Evolutionary conservation across 1,140 invertebrate species (phyloP), one percentile per base, ranked within the genome.

Genomic region (Microplitis demolitor): DNA sequence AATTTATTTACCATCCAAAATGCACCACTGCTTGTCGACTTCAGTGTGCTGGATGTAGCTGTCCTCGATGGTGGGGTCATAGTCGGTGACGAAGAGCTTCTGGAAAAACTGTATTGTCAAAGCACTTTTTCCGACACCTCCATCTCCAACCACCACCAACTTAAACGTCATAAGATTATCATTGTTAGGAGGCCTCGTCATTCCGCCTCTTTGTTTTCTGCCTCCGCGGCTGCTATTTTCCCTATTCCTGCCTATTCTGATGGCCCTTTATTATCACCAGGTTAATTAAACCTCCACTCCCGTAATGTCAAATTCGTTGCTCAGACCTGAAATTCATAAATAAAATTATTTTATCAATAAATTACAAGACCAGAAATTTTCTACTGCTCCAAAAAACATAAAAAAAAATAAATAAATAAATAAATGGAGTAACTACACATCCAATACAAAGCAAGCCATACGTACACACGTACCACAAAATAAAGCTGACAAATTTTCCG

Each of bases 21-120:
- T 93, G 83, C 96, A 97, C 92, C 94, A 95, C 77, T 95, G 91
- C 13, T 95, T 95, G 85, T 98, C 96, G 14, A 98, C 93, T 85
- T 97, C 95, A 1, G 94, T 95, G 82, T 98, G 96, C 81, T 96
- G 94, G 74, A 95, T 93, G 83, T 96, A 96, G 76, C 93, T 94
- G 80, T 97, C 95, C 84, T 97, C 95, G 73, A 96, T 97, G 13
- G 95, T 97, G 0, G 95, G 95, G 86, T 96, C 95, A 81, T 96
- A 96, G 82, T 96, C 95, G 4, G 94, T 95, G 53, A 96, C 93
- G 85, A 96, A 96, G 72, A 95, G 85, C 84, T 95, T 94, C 84
- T 94, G 93, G 82, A 95, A 95, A 87, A 93, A 94, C 84, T 96
- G 96, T 80, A 97, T 97, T 1, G 96, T 97, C 69, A 97, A 91